A percentile compares a stretch with the other conserved stretches of the same genome.
Evolutionary conservation across 2,113 vertebrate species (phyloP).

Genomic region (Mungos mungo): DNA sequence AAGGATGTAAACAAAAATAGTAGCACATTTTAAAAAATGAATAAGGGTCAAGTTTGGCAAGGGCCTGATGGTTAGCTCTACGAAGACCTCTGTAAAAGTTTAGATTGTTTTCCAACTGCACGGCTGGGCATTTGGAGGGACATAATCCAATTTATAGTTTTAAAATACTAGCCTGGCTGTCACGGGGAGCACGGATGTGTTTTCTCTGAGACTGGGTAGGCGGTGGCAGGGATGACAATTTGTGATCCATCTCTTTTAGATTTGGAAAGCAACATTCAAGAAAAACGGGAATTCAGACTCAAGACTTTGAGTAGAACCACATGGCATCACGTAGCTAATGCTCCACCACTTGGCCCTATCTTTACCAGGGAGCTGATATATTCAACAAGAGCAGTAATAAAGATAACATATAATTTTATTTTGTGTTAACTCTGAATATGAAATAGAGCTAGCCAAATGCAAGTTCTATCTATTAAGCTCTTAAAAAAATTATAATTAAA

Average conservation of each 20-base stretch:
- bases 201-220: rapidly evolving
- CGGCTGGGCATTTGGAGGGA: background rate
- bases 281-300: background rate
- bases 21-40: background rate
- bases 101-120: background rate
- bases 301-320: background rate
- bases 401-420: background rate
- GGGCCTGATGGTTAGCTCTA: background rate
- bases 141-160: background rate
- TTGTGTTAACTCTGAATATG: background rate
- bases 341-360: background rate
- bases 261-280: background rate
- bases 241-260: background rate
- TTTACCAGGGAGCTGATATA: background rate
- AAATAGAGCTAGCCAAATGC: background rate
- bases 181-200: background rate
- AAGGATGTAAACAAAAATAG: background rate
- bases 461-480: background rate
- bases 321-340: background rate
- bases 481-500: background rate
- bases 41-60: background rate
- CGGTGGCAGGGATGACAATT: no score
- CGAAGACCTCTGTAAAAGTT: background rate
- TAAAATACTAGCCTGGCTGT: background rate
- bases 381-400: background rate